These are phyloP conservation scores for Neogobius melanostomus DNA, from an alignment of 2,113 vertebrate species.

Conservation along the genomic window DNA sequence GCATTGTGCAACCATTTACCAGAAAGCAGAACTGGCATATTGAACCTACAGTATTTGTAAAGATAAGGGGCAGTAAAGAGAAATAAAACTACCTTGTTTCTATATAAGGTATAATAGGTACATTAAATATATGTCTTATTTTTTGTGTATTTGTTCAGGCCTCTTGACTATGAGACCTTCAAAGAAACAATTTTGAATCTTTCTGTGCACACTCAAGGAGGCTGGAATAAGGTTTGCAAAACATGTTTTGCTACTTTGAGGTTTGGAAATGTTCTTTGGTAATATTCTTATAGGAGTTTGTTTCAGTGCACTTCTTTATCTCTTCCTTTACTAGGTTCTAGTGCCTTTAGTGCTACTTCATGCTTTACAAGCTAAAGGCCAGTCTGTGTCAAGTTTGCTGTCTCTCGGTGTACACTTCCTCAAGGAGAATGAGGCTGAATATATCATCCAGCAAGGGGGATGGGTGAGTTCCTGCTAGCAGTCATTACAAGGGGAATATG, in stretches of 20 bases:
- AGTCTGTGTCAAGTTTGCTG: constrained; percentile 75
- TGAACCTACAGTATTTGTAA: no score
- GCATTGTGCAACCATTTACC: no score
- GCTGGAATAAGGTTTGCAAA: constrained; percentile 88
- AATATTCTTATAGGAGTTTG: not conserved
- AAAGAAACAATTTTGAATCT: constrained; percentile 75
- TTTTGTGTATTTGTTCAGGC: constrained; percentile 47
- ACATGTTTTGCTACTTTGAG: not conserved
- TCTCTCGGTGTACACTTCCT: constrained; percentile 84
- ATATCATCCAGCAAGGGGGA: constrained; percentile 90
- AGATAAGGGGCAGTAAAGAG: no score
- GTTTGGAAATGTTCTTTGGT: not conserved
- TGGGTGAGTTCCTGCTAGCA: constrained; percentile 82
- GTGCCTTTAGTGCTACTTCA: constrained; percentile 89
- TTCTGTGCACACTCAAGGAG: constrained; percentile 78
- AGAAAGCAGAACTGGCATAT: no score
- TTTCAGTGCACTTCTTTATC: not conserved
- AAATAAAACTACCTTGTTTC: no score
- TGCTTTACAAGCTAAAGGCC: constrained; percentile 80
- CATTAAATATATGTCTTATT: not conserved
- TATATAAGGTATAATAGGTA: not conserved
- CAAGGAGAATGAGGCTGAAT: constrained; percentile 83
- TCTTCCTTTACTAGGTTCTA: constrained; percentile 77
- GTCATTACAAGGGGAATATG: not conserved
- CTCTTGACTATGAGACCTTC: constrained; percentile 85